A percentile compares a stretch with the other conserved stretches of the same genome.
Evolutionary conservation across 2,113 vertebrate genomes (phyloP).

Genomic region (Anseranas semipalmata): DNA sequence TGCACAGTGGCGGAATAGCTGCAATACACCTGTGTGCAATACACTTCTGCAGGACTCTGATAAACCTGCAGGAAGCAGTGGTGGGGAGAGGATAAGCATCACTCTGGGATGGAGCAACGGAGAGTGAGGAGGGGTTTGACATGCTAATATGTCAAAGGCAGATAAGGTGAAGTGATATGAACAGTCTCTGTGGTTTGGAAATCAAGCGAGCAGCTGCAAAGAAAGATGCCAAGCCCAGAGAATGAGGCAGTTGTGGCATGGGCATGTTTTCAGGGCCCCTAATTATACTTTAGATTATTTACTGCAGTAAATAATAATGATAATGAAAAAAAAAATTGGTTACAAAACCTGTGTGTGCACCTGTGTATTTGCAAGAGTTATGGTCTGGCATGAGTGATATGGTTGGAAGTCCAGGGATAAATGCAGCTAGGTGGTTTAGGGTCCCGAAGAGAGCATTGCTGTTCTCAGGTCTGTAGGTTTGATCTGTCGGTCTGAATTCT

Average conservation of each 20-base stretch:
- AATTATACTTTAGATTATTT: neutral
- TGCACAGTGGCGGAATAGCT: neutral
- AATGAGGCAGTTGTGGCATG: neutral
- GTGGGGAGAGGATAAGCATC: neutral
- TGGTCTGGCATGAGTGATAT: neutral
- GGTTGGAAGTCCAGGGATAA: neutral
- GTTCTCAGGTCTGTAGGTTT: neutral
- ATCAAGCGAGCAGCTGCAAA: neutral
- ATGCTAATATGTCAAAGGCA: neutral
- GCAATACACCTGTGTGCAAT: accelerated
- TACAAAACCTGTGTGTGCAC: neutral
- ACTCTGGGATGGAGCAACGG: neutral
- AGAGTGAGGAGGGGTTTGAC: neutral
- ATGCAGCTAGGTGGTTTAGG: neutral
- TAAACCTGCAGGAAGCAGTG: neutral
- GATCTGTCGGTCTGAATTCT: neutral
- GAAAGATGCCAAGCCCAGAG: neutral
- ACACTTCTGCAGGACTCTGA: neutral
- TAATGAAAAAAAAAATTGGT: neutral
- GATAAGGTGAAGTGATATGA: neutral
- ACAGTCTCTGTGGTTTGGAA: neutral
- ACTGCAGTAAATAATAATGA: neutral
- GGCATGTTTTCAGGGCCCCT: neutral
- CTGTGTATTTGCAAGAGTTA: neutral
- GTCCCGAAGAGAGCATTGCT: neutral